Base-by-base conservation (phyloP, 2,797 vertebrate genomes). In the Chelon labrosus region DNA sequence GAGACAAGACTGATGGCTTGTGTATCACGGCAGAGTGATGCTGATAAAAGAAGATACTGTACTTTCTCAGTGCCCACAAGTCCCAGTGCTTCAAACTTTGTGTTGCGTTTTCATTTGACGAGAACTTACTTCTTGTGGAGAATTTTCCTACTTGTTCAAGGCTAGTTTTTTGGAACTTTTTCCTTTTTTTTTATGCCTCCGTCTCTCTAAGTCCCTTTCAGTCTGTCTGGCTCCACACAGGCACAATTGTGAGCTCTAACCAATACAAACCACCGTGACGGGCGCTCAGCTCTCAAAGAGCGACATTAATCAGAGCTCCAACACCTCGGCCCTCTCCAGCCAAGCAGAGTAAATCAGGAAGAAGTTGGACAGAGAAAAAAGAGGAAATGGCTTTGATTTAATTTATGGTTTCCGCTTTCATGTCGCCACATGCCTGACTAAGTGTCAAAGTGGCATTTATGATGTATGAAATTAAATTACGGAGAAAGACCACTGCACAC, bases 391-490 rank as follows among this genome's bases (percentile, higher is more conserved):
- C 80, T 90, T 85, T 79, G 82, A 85, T 92, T 91, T 93, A 93
- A 94, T 94, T 92, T 88, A 92, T 89, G 84, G 87, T 83, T 90
- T 90, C 75, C 44, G 71, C 80, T 90, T 82, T 86, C 85, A 86
- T 78, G 83, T 87, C 63, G 76, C 86, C 85, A 82, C 88, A 88
- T 80, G 86, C 70, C 88, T 89, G 92, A 89, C 86, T 91, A 89
- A 83, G 80, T 88, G 79, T 88, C 90, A 91, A 92, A 91, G 90
- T 90, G 84, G 92, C 89, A 91, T 94, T 94, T 93, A 94, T 94
- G 92, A 93, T 92, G 93, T 92, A 93, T 94, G 92, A 94, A 93
- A 93, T 95, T 91, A 91, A 92, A 94, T 93, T 88, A 93, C 77
- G 64, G 72, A 90, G 83, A 84, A 92, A 91, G 81, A 91, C 72